Base-by-base conservation (phyloP, 2,797 vertebrate genomes). In the Diplodus puntazzo region DNA sequence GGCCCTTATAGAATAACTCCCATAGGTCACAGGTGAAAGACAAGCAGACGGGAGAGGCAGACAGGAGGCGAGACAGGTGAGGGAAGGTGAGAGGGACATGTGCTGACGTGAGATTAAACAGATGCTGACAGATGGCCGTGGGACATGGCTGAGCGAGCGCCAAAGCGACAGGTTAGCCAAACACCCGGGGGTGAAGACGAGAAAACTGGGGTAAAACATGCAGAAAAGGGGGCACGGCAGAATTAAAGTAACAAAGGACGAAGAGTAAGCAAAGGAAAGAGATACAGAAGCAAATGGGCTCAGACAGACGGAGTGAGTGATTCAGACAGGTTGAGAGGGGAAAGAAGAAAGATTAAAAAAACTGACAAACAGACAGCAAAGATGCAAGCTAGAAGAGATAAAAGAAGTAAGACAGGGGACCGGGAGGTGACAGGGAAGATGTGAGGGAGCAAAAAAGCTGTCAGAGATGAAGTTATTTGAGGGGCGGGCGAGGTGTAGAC, bases 11-110 rank as follows among this genome's bases (percentile, higher is more conserved):
- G 77, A 50, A 39, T 8, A 34, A 71, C 75, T 82, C 77, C 69
- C 72, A 75, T n/a, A 80, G 89, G 87, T 91, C 87, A 90, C 79
- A 92, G 88, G 92, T 93, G 89, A 91, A 88, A 91, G 88, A 88
- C 87, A 59, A 83, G 79, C 86, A 87, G 86, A 84, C 61, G 80
- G 83, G 65, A 67, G 73, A 79, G 67, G 74, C 48, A 80, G 88
- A 82, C 73, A 71, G 72, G 60, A 72, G 68, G 81, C 14, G 25
- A 81, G 83, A 81, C 86, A 81, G 75, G 71, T 61, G 83, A 66
- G 82, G 53, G 77, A 21, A 75, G 86, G 87, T 78, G 90, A 84
- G 81, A 52, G 34, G 81, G 91, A 85, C 81, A 30, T 69, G 87
- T 78, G 88, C 84, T 69, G 84, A 84, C 88, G 84, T 88, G 88